Base-by-base conservation (phyloP, 2,113 vertebrate species). In the Anseranas semipalmata region DNA sequence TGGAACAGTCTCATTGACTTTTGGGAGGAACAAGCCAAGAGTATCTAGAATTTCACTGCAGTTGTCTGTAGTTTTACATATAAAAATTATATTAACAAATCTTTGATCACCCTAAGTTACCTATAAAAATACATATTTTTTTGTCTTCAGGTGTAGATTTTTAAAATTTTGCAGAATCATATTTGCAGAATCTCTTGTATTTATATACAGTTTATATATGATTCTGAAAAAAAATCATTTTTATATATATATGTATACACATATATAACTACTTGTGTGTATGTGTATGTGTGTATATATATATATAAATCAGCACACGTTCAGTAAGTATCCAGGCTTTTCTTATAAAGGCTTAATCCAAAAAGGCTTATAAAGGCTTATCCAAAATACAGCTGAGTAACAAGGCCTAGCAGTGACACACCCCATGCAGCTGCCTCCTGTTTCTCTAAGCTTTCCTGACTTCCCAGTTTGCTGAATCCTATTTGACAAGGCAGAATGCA, bases 361-460 rank as follows among this genome's bases (percentile, higher is more conserved):
- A n/a, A n/a, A n/a, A n/a, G n/a, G n/a, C 59, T 87, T 43, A 58
- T 2, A 91, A 76, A 85, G 15, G 48, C 14, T 74, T 41, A 87
- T 58, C 24, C 80, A 88, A 92, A 90, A 71, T 11, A 43, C 33
- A 89, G 60, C 48, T 3, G 12, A 89, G 33, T 65, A 93, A 85
- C 19, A 82, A 50, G 73, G 81, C 81, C 62, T 41, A 50, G 70
- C 41, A 73, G 74, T 65, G 96, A 86, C 89, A 95, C 84, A 80
- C 55, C 63, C 65, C 53, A 28, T 33, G 67, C 58, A 77, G 84
- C 67, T 89, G 63, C 50, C 91, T 96, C 74, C 80, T 79, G 41
- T 70, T 95, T 92, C 89, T 46, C 89, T 55, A 60, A 85, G 92
- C 66, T 78, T 86, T 85, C 85, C 88, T 60, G 43, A 93, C 14